Base-by-base conservation (phyloP, 2,888 invertebrate species). In the Drosophila longiperda region DNA sequence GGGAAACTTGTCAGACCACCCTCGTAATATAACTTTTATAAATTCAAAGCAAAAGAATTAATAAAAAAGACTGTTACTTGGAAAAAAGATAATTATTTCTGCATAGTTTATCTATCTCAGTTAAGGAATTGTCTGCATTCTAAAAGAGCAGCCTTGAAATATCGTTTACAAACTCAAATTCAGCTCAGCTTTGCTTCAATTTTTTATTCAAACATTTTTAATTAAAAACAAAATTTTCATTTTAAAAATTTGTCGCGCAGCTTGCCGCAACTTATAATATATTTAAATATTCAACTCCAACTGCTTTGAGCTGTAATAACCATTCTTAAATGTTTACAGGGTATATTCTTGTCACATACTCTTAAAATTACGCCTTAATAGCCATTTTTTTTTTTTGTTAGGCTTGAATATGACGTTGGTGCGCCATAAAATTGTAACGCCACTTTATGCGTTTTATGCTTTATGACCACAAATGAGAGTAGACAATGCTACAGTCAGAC, bases 381-480 rank as follows among this genome's bases (percentile, higher is more conserved):
- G 49, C 50, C 38, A 52, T 54, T 71, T 59, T 17, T 15, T 8
- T 60, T 67, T 69, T 66, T 63, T 66, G 64, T 49, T 72, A 75
- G 85, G 75, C 73, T 54, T 63, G 70, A 61, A 75, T 75, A 74
- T 75, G 80, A 83, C 78, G 67, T 82, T 79, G 78, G 78, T 75
- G 40, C 73, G 49, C 87, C 88, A 87, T 90, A 89, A 90, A 91
- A 90, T 86, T 82, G 89, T 89, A 86, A 85, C 86, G 83, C 84
- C 82, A 83, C 80, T 89, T 90, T 87, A 84, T 87, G 82, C 87
- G 82, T 89, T 90, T 91, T 89, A 89, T 90, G 91, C 90, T 91
- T 88, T 91, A 88, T 91, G 90, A 87, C 82, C 91, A 88, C 84
- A 83, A 87, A 82, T 83, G 83, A 85, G 80, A 68, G 78, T 78